Conservation (phyloP, 2,888 invertebrate genomes). For the Leptodirus hochenwartii region DNA sequence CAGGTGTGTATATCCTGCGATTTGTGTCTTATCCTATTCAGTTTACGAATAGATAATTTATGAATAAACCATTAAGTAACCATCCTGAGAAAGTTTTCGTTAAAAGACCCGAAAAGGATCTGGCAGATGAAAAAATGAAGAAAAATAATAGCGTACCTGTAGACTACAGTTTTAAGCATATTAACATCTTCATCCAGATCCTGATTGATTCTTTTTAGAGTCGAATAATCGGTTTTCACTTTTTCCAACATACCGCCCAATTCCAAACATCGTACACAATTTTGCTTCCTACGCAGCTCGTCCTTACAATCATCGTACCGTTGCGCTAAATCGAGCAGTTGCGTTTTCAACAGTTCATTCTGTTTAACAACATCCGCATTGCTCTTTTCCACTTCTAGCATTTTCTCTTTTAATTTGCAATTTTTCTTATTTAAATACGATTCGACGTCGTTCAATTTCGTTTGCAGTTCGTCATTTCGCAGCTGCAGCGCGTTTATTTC, state of each 20-base stretch:
- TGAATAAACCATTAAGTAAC: no score
- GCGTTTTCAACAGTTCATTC: conserved; percentile 35
- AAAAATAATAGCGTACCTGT: conserved; percentile 36
- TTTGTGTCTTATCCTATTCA: no score
- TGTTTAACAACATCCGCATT: conserved; percentile 44
- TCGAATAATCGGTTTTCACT: conserved; percentile 30
- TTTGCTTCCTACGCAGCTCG: conserved; percentile 30
- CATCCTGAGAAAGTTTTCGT: no score
- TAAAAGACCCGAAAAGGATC: no score
- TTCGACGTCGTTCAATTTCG: conserved; percentile 30
- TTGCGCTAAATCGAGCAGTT: conserved; percentile 30
- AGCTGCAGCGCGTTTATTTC: conserved; percentile 33
- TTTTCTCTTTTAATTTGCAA: conserved; percentile 40
- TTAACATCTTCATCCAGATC: conserved; percentile 46
- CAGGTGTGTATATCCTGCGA: no score
- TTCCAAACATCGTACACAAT: conserved; percentile 25
- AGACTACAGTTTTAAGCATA: conserved; percentile 60
- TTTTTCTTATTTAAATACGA: conserved; percentile 37
- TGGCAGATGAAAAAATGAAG: no score
- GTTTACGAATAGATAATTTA: no score
- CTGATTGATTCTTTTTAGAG: conserved; percentile 34
- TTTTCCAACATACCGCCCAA: conserved; percentile 33
- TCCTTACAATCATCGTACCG: conserved; percentile 34
- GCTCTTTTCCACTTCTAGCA: conserved; percentile 36
- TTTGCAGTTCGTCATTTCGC: conserved; percentile 33